Conservation (phyloP, 2,888 invertebrate genomes). For the Scaptomyza polygonia region DNA sequence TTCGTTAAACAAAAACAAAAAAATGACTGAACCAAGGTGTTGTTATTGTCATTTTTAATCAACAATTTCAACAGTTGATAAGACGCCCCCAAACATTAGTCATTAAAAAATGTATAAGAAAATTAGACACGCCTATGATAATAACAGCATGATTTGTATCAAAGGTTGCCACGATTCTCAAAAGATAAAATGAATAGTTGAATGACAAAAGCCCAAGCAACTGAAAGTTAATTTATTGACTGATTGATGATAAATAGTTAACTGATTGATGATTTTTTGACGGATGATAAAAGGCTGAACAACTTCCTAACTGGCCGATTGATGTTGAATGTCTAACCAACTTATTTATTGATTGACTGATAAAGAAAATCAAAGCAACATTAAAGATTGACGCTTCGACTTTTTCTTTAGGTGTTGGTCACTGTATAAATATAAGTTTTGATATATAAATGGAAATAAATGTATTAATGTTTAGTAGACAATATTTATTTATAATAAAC, state of each 20-base stretch:
- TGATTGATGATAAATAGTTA: too few relatives aligned
- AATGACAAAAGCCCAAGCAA: too few relatives aligned
- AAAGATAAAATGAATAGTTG: neutral
- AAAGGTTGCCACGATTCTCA: slow-evolving; percentile 19
- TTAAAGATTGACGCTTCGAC: too few relatives aligned
- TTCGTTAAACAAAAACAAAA: slow-evolving; percentile 47
- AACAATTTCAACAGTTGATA: neutral
- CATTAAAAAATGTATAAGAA: neutral
- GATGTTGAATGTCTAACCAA: too few relatives aligned
- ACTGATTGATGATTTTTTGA: too few relatives aligned
- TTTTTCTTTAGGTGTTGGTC: too few relatives aligned
- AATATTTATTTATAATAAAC: slow-evolving; percentile 4
- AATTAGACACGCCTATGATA: neutral
- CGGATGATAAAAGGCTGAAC: too few relatives aligned
- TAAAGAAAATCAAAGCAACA: neutral
- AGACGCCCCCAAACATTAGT: neutral
- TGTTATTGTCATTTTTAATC: slow-evolving; percentile 18
- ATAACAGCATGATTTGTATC: slow-evolving; percentile 23
- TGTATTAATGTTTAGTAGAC: slow-evolving; percentile 8
- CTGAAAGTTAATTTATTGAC: too few relatives aligned
- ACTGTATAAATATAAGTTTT: neutral
- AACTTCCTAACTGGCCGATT: neutral
- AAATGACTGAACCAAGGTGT: slow-evolving; percentile 43
- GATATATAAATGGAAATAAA: neutral
- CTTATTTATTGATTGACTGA: neutral